These are phyloP conservation scores for Ligdia adustata DNA, from an alignment of 2,888 invertebrate species.

Conservation along the genomic window DNA sequence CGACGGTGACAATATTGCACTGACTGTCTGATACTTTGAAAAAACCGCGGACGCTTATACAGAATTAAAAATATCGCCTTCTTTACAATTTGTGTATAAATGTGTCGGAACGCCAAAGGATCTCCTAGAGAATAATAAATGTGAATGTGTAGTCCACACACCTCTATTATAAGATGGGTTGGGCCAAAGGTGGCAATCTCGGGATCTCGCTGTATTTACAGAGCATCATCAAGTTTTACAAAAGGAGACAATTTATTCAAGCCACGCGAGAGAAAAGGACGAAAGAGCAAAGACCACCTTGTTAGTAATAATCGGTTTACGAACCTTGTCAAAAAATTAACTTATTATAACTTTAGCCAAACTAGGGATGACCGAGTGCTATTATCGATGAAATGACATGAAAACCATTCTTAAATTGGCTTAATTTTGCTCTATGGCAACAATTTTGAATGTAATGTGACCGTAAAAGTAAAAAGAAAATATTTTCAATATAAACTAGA, in stretches of 20 bases:
- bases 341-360: conserved; percentile 62
- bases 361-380: conserved; percentile 25
- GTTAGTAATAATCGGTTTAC: conserved; percentile 78
- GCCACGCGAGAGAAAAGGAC: conserved; percentile 54
- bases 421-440: too few species aligned
- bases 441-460: too few species aligned
- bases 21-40: conserved; percentile 24
- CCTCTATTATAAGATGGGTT: conserved; percentile 56
- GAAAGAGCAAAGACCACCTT: conserved; percentile 67
- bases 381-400: too few species aligned
- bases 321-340: conserved; percentile 70
- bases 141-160: conserved; percentile 49
- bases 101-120: conserved; percentile 44
- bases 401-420: too few species aligned
- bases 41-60: conserved; percentile 30
- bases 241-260: conserved; percentile 57
- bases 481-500: too few species aligned
- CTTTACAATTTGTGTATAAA: conserved; percentile 39
- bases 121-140: conserved; percentile 51
- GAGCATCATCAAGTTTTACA: conserved; percentile 62
- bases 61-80: conserved; percentile 29
- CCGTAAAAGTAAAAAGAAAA: too few species aligned
- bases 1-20: conserved; percentile 23
- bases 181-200: conserved; percentile 63
- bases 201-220: conserved; percentile 49